A percentile compares a stretch with the other conserved stretches of the same genome.
phyloP scores from a whole-genome alignment of 2,797 vertebrate species.

The Gymnodraco acuticeps region DNA sequence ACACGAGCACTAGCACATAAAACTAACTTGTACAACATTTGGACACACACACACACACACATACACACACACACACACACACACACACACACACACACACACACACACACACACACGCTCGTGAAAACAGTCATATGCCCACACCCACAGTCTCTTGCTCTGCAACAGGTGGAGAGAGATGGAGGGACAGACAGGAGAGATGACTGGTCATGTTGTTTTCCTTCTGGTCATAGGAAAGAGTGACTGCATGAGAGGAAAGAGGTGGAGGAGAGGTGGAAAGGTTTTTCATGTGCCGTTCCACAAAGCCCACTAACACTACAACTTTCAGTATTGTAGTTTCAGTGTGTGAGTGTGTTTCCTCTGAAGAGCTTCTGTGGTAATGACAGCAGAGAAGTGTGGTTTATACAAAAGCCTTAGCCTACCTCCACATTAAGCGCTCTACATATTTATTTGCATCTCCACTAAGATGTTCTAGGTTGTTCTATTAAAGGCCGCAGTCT shows the following conservation, averaged over 20 bases:
- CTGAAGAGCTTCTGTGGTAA: conserved; percentile 52
- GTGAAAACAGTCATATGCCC: conserved; percentile 58
- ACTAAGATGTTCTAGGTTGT: background rate
- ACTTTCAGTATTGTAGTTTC: conserved; percentile 64
- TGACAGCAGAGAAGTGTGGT: conserved; percentile 50
- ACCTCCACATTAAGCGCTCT: background rate
- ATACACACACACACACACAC: too few species aligned
- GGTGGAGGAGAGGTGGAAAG: conserved; percentile 74
- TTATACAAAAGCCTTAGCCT: conserved; percentile 10
- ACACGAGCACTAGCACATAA: conserved; percentile 52
- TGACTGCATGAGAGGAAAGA: conserved; percentile 74
- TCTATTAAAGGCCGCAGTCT: background rate
- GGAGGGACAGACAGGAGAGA: conserved; percentile 65
- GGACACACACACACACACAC: background rate
- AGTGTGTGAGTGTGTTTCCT: conserved; percentile 60
- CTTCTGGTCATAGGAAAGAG: conserved; percentile 66
- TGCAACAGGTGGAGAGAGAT: conserved; percentile 63
- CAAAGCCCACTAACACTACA: conserved; percentile 56
- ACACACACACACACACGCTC: conserved; percentile 18
- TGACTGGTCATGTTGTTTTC: conserved; percentile 74
- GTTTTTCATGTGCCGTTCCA: conserved; percentile 61
- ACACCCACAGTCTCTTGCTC: conserved; percentile 66
- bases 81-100: too few species aligned
- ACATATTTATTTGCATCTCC: background rate
- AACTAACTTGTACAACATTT: conserved; percentile 67